These are phyloP conservation scores for Pomacea canaliculata DNA, from an alignment of 2,888 invertebrate genomes.

Conservation along the genomic window DNA sequence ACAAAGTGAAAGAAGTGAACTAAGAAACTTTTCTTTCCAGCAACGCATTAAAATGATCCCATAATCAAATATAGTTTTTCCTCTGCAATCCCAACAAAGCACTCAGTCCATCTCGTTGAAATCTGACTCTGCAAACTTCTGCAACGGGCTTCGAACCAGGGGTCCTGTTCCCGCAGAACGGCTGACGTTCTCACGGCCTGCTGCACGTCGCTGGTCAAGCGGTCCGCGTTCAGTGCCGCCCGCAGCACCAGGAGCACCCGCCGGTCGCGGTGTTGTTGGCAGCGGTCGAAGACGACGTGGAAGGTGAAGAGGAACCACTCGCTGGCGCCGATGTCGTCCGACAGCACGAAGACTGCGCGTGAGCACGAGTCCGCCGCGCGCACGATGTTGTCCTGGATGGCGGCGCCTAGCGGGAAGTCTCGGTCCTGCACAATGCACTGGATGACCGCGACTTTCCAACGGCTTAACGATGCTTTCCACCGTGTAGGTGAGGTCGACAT, in stretches of 20 bases:
- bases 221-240: constrained; percentile 1
- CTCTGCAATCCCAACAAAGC: too few species aligned
- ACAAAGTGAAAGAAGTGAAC: too few species aligned
- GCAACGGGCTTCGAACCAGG: too few species aligned
- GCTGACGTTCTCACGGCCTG: constrained; percentile 1
- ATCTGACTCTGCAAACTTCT: too few species aligned
- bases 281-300: constrained; percentile 18
- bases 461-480: constrained; percentile 14
- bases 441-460: constrained; percentile 10
- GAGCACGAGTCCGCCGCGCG: constrained; percentile 9
- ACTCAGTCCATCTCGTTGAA: too few species aligned
- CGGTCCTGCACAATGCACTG: constrained; percentile 15
- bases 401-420: constrained; percentile 15
- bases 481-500: constrained; percentile 10
- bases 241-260: constrained; percentile 19
- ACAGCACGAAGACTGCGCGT: constrained; percentile 17
- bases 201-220: constrained; percentile 17
- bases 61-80: too few species aligned
- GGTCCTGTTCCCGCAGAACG: too few species aligned
- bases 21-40: too few species aligned
- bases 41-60: too few species aligned
- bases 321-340: not conserved
- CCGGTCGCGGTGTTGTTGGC: constrained; percentile 6
- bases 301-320: constrained; percentile 23
- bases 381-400: constrained; percentile 26